Conservation (phyloP, 2,888 invertebrate genomes). For the Bibio marci region DNA sequence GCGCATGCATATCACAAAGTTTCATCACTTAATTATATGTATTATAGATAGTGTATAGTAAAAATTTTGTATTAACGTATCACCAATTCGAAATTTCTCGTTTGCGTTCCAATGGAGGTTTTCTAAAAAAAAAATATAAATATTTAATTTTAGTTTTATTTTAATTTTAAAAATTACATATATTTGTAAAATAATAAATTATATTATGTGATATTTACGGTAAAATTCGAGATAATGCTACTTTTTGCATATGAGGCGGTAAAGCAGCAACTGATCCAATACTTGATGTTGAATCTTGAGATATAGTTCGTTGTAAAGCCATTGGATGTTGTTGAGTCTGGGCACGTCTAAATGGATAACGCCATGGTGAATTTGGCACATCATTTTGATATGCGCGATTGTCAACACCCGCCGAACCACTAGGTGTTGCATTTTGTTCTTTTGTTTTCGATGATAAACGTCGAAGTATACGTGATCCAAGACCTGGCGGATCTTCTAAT, state of each 20-base stretch:
- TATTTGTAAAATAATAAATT: background rate
- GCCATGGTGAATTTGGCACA: conserved; percentile 57
- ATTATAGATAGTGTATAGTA: background rate
- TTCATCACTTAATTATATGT: no score
- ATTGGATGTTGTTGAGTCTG: conserved; percentile 20
- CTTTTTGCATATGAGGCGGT: conserved; percentile 28
- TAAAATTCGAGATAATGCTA: conserved; percentile 25
- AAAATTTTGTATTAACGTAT: conserved; percentile 5
- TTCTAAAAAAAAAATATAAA: conserved; percentile 10
- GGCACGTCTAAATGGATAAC: conserved; percentile 39
- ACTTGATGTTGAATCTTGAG: conserved; percentile 39
- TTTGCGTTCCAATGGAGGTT: conserved; percentile 26
- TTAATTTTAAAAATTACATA: background rate
- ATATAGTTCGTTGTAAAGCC: conserved; percentile 38
- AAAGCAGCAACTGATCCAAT: conserved; percentile 33
- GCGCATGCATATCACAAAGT: no score
- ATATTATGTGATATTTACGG: conserved; percentile 21
- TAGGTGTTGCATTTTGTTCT: conserved; percentile 30
- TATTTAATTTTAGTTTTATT: no score
- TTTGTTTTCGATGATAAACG: conserved; percentile 54
- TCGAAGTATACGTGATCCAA: conserved; percentile 53
- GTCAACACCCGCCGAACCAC: conserved; percentile 35
- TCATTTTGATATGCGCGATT: conserved; percentile 52
- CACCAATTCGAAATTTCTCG: conserved; percentile 28
- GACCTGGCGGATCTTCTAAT: conserved; percentile 39